Evolutionary conservation across 2,113 vertebrate genomes (phyloP), one percentile per base, ranked within the genome.

Genomic region (Xenus cinereus): DNA sequence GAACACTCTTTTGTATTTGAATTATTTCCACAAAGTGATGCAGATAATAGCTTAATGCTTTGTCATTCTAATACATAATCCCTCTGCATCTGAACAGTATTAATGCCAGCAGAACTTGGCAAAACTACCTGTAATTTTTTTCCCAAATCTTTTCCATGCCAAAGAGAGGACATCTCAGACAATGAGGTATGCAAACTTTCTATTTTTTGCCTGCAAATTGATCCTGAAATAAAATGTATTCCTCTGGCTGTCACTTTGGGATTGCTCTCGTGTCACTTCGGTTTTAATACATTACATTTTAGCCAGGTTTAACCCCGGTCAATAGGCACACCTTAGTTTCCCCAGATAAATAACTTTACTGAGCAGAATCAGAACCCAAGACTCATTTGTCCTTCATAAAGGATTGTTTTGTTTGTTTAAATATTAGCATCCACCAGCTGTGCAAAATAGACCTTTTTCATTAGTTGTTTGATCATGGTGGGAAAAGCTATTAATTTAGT

Each of bases 401-500:
- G 59, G 76, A 72, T 89, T 90, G 37, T 63, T 95, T 96, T 95
- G 87, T 97, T 96, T 97, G 95, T 93, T 84, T 95, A 95, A 95
- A 93, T 93, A 93, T 96, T 96, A 96, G 92, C 89, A 94, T 90
- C 95, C 84, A 87, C 76, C 84, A 93, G 86, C 87, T 82, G 94
- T 88, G 79, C 79, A 87, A 96, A 95, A 92, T 26, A 87, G 87
- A 80, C 60, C 87, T 84, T 95, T 97, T 97, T 96, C 90, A 96
- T 97, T 92, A 95, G 88, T 37, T 73, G 67, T 85, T 90, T 97
- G 95, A 96, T 97, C 90, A 56, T 45, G 74, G 93, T 80, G 90
- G 94, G 82, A 91, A 96, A 98, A 97, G 91, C 95, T 95, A 97
- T 98, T 98, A 97, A 97, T 95, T 97, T 96, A 97, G 96, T 73